A percentile compares a stretch with the other conserved stretches of the same genome.
Evolutionary conservation across 2,113 vertebrate genomes (phyloP).

Genomic region (Chlamydotis undulata): DNA sequence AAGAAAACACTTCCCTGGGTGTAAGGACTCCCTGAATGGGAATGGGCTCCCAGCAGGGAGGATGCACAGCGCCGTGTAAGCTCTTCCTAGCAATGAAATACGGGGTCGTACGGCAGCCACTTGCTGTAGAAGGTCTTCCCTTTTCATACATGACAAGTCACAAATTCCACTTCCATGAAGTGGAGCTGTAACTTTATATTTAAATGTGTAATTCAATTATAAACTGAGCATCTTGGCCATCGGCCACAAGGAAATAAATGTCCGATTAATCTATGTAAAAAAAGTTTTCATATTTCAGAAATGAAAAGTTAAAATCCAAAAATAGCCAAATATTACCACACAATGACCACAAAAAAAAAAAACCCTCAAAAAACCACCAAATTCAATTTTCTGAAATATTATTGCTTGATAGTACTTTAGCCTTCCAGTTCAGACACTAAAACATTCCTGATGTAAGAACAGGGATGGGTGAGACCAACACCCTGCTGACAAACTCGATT

Average conservation of each 20-base stretch:
- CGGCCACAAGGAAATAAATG: not conserved
- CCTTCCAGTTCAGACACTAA: not conserved
- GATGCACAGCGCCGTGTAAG: fast-evolving
- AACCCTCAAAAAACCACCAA: not conserved
- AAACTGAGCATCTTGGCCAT: not conserved
- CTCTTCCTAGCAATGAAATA: not conserved
- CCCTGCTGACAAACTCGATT: not conserved
- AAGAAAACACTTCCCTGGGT: not conserved
- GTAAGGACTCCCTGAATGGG: not conserved
- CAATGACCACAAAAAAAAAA: not conserved
- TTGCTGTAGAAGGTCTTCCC: not conserved
- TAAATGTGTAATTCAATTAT: not conserved
- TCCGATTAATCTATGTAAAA: not conserved
- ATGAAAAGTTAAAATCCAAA: not conserved
- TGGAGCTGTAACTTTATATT: not conserved
- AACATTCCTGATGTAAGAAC: not conserved
- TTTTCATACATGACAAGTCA: not conserved
- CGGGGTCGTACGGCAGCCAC: fast-evolving
- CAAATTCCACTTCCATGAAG: not conserved
- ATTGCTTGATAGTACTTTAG: not conserved
- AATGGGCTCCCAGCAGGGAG: not conserved
- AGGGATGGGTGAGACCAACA: not conserved
- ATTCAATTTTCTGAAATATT: not conserved
- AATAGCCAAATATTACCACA: not conserved
- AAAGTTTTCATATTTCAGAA: not conserved